Conservation (phyloP, 2,888 invertebrate species). For the Ichneumoninae sp. region DNA sequence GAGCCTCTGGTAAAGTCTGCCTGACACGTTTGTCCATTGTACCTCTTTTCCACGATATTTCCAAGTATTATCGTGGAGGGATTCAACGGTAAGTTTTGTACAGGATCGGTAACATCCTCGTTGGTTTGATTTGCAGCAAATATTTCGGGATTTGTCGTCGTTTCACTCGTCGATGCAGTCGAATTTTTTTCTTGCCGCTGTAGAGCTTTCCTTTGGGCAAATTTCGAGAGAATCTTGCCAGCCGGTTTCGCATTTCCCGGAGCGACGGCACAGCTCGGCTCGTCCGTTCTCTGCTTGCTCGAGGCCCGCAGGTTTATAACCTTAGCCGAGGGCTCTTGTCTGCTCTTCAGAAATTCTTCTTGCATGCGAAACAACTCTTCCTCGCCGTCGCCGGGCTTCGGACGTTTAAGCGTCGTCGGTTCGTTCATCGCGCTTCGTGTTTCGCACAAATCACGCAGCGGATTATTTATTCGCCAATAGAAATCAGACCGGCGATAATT, state of each 20-base stretch:
- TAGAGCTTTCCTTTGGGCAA: conserved; percentile 72
- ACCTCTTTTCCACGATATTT: conserved; percentile 80
- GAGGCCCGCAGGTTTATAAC: conserved; percentile 83
- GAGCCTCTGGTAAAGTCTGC: conserved; percentile 34
- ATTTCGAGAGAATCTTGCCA: conserved; percentile 75
- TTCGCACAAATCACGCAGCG: neutral
- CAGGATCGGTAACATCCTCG: conserved; percentile 60
- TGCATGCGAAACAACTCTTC: conserved; percentile 91
- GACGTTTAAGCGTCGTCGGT: conserved; percentile 84
- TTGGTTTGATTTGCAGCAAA: conserved; percentile 30
- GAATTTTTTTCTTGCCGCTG: conserved; percentile 69
- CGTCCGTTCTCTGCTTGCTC: conserved; percentile 28
- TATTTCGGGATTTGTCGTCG: conserved; percentile 69
- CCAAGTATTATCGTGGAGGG: conserved; percentile 77
- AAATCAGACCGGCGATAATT: neutral
- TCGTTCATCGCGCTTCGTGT: conserved; percentile 84
- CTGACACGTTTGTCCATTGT: conserved; percentile 59
- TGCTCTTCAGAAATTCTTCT: conserved; percentile 88
- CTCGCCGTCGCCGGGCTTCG: conserved; percentile 89
- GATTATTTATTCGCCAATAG: neutral
- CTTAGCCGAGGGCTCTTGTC: conserved; percentile 88
- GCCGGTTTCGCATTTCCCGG: neutral
- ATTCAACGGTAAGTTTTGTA: conserved; percentile 70
- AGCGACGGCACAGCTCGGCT: neutral
- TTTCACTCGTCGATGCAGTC: conserved; percentile 72